These are phyloP conservation scores for Tenthredo livida DNA, from an alignment of 2,888 invertebrate genomes.

Conservation along the genomic window DNA sequence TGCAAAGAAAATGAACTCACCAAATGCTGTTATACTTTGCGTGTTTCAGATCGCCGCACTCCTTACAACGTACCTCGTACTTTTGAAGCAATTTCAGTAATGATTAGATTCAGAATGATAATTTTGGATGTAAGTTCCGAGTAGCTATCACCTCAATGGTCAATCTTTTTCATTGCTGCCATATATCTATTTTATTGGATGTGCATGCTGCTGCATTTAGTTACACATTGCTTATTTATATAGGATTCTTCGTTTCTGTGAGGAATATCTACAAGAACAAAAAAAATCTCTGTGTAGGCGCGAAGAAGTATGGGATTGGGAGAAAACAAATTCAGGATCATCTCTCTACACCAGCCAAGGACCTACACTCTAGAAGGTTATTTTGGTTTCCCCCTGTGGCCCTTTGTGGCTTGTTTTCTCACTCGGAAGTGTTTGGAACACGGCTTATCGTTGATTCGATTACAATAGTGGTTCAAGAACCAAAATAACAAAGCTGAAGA, in stretches of 20 bases:
- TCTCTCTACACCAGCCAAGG: not conserved
- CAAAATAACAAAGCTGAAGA: not conserved
- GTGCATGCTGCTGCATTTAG: not conserved
- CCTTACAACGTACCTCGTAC: slow-evolving; percentile 72
- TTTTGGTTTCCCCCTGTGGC: not conserved
- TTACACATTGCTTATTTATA: too few relatives aligned
- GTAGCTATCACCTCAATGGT: too few relatives aligned
- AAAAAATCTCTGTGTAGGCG: not conserved
- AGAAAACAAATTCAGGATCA: slow-evolving; percentile 3
- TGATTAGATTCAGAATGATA: not conserved
- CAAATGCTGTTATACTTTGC: not conserved
- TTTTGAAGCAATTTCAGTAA: slow-evolving; percentile 70
- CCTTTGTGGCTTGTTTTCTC: not conserved
- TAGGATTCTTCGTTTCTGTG: not conserved
- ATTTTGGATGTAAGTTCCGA: not conserved
- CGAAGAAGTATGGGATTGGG: not conserved
- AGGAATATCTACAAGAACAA: not conserved
- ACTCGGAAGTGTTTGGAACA: not conserved
- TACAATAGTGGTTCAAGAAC: not conserved
- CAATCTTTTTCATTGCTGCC: not conserved
- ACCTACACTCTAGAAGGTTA: not conserved
- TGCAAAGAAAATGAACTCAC: not conserved
- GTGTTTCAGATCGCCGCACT: slow-evolving; percentile 68
- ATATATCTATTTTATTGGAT: not conserved
- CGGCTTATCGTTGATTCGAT: not conserved